Evolutionary conservation across 2,888 invertebrate species (phyloP), one percentile per base, ranked within the genome.

Genomic region (Opisthograptis luteolata): DNA sequence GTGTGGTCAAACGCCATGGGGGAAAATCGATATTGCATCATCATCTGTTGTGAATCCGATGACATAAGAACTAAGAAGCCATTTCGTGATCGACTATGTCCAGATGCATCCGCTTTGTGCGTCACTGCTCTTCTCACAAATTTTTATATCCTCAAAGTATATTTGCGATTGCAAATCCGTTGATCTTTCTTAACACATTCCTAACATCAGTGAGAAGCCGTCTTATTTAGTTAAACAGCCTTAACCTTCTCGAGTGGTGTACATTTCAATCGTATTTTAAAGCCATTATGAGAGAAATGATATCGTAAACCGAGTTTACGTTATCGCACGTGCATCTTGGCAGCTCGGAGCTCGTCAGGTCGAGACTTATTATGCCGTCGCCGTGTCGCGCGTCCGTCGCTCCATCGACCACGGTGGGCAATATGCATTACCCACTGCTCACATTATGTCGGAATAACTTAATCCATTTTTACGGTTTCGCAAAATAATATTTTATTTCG

Each of bases 301-400:
- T 68, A 71, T 77, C 68, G 68, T 73, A 62, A 74, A 70, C 71
- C 66, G 65, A 70, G 68, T 58, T 45, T 48, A 62, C 60, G 64
- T 74, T 82, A 86, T 86, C 87, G 81, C 85, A 81, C 81, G 84
- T 76, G 79, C 76, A 85, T 85, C 87, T 81, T 66, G 71, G 64
- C 74, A 72, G 59, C 52, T 45, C 51, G 50, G 51, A 66, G 61
- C 64, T 60, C 56, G 58, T 49, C 55, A n/a, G n/a, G n/a, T n/a
- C n/a, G 58, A 60, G 61, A 73, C 74, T 82, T 81, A 76, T 77
- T 81, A 85, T 87, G 81, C 81, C 68, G 74, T 68, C 68, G 69
- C 62, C 78, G 79, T 78, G 71, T 63, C 64, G 70, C 64, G 68
- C 75, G 76, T 77, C 73, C 74, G 75, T 73, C 77, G 63, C 46